Evolutionary conservation across 1,140 invertebrate species (phyloP).

Genomic region (Frieseomelitta varia): DNA sequence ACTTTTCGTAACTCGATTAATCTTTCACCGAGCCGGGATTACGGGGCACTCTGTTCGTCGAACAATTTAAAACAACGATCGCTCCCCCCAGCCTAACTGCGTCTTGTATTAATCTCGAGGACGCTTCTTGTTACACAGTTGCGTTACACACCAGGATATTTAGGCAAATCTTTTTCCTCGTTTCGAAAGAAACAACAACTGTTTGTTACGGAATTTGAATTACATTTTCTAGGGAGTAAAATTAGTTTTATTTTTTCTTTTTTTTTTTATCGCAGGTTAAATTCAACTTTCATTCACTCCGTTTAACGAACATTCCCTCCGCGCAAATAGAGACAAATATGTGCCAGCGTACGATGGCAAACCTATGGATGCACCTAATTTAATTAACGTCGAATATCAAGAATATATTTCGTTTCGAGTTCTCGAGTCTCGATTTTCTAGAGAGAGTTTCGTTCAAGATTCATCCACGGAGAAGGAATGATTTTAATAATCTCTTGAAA

Average conservation of each 20-base stretch:
- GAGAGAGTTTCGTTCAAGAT: neutral
- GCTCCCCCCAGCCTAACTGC: neutral
- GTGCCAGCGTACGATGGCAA: too few relatives aligned
- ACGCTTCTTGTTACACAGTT: neutral
- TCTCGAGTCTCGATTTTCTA: neutral
- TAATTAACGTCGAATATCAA: neutral
- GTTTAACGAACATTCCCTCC: neutral
- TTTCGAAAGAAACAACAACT: too few relatives aligned
- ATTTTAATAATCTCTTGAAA: neutral
- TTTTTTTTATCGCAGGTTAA: neutral
- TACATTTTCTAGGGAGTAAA: too few relatives aligned
- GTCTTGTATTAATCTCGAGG: neutral
- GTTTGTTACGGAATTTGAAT: too few relatives aligned
- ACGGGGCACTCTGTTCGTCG: neutral
- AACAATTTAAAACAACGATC: slow-evolving; percentile 18
- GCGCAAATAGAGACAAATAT: too few relatives aligned
- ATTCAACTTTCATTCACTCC: neutral
- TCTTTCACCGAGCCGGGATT: slow-evolving; percentile 30
- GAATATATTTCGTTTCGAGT: neutral
- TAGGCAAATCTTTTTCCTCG: too few relatives aligned
- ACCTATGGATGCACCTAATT: too few relatives aligned
- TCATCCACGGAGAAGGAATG: neutral
- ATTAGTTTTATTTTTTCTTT: neutral
- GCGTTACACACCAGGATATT: too few relatives aligned
- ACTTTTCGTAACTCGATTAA: slow-evolving; percentile 58